A percentile compares a stretch with the other conserved stretches of the same genome.
These are phyloP conservation scores for Hydractinia symbiolongicarpus DNA, from an alignment of 30 jellyfish, hydroid and myxozoan species.

Conservation along the genomic window DNA sequence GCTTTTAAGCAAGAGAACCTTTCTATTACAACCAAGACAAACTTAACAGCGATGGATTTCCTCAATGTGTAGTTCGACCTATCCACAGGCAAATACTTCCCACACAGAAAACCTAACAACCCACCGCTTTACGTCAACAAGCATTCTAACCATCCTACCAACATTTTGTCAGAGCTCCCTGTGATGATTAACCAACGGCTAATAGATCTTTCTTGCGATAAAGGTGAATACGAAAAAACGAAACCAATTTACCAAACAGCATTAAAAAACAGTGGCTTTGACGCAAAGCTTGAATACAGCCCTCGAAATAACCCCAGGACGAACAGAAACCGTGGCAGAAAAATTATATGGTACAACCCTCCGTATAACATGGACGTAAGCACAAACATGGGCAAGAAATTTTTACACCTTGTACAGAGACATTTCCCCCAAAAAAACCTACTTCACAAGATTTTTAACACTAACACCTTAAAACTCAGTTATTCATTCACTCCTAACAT, in stretches of 20 bases:
- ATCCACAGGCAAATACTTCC: neutral
- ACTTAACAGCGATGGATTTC: neutral
- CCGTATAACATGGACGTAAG: too few species aligned
- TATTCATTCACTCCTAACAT: too few species aligned
- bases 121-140: slow-evolving; percentile 10
- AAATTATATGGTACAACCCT: too few species aligned
- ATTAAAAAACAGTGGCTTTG: neutral
- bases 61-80: neutral
- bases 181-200: slow-evolving; percentile 4
- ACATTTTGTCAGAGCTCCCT: too few species aligned
- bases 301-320: neutral
- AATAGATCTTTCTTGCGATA: neutral
- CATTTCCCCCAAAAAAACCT: too few species aligned
- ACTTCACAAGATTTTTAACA: too few species aligned
- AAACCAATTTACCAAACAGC: slow-evolving; percentile 9
- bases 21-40: neutral
- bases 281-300: slow-evolving; percentile 11
- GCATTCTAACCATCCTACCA: slow-evolving; percentile 4
- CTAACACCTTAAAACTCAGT: too few species aligned
- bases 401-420: too few species aligned
- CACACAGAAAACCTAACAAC: slow-evolving; percentile 7
- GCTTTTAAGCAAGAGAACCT: too few species aligned
- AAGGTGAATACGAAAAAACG: neutral
- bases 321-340: neutral
- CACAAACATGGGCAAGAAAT: too few species aligned